Conservation (phyloP, 1,140 invertebrate species). For the roundworm (Caenorhabditis elegans) region WBcel235 BX284604.4:11333001-11333500, state of each 20-base stretch:
- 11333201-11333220: too few species aligned
- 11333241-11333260: slow-evolving; percentile 68
- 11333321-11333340: slow-evolving; percentile 78
- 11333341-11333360: slow-evolving; percentile 79
- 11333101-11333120: too few species aligned
- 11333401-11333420: slow-evolving; percentile 13
- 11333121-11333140: too few species aligned
- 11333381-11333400: slow-evolving; percentile 81
- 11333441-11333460: slow-evolving; percentile 75
- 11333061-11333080: too few species aligned
- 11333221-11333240: too few species aligned
- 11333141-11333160: too few species aligned
- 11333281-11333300: slow-evolving; percentile 74
- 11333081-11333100: too few species aligned
- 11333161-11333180: too few species aligned
- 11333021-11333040: too few species aligned
- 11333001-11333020: too few species aligned
- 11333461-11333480: slow-evolving; percentile 77
- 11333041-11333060: too few species aligned
- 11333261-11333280: slow-evolving; percentile 80
- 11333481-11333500: slow-evolving; percentile 87
- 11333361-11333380: slow-evolving; percentile 80
- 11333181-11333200: too few species aligned
- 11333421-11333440: background rate
- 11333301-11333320: slow-evolving; percentile 71